These are phyloP conservation scores for Gopherus flavomarginatus DNA, from an alignment of 2,113 vertebrate genomes.

Conservation along the genomic window DNA sequence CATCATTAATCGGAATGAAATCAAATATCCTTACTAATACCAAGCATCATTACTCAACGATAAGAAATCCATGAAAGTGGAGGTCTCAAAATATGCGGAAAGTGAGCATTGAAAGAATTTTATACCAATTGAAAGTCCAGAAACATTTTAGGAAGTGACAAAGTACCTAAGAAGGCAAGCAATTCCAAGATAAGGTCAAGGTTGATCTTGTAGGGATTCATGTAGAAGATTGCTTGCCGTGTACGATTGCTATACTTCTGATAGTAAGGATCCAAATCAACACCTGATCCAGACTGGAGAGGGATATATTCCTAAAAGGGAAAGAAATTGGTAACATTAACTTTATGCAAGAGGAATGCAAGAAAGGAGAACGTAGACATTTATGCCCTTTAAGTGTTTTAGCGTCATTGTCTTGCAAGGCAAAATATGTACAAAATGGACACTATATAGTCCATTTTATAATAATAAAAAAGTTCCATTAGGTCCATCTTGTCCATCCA, in stretches of 20 bases:
- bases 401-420: not conserved
- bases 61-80: not conserved
- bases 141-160: not conserved
- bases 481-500: fast-evolving
- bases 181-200: slow-evolving; percentile 93
- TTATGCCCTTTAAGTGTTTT: not conserved
- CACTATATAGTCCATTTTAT: not conserved
- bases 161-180: slow-evolving; percentile 88
- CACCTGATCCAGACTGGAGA: slow-evolving; percentile 74
- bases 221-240: slow-evolving; percentile 88
- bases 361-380: not conserved
- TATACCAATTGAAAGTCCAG: not conserved
- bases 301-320: slow-evolving; percentile 86
- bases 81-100: not conserved
- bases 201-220: slow-evolving; percentile 98
- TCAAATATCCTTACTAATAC: not conserved
- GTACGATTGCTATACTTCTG: slow-evolving; percentile 91
- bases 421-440: not conserved
- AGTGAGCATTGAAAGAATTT: not conserved
- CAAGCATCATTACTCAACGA: not conserved
- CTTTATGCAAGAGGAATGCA: not conserved
- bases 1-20: not conserved
- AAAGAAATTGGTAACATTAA: not conserved
- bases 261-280: slow-evolving; percentile 83
- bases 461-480: not conserved